Percentiles rank a stretch among this genome's conserved stretches.
phyloP scores from a whole-genome alignment of 2,113 vertebrate genomes.

The Eonycteris spelaea region DNA sequence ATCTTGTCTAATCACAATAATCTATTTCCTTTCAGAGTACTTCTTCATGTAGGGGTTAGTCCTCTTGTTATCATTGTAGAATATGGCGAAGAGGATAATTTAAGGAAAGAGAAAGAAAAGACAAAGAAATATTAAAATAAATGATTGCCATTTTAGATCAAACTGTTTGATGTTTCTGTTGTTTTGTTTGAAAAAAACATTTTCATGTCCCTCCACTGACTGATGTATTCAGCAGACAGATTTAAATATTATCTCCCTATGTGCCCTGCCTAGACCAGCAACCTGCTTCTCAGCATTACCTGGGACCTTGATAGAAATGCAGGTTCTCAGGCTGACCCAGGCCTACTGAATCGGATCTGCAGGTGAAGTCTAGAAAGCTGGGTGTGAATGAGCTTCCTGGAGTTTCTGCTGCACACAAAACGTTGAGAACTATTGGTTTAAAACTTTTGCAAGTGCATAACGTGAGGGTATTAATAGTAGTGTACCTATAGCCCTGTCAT shows the following conservation, averaged over 20 bases:
- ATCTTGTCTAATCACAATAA: conserved; percentile 4
- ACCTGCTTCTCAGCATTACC: neutral
- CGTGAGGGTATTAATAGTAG: neutral
- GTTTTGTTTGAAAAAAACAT: neutral
- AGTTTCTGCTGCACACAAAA: neutral
- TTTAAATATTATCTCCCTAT: neutral
- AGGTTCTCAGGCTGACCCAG: neutral
- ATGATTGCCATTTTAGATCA: neutral
- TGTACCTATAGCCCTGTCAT: neutral
- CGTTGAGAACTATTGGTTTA: neutral
- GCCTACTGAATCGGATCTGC: neutral
- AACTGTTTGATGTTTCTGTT: neutral
- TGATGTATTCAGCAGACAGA: neutral
- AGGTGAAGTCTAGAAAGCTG: neutral
- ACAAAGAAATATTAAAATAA: neutral
- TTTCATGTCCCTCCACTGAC: neutral
- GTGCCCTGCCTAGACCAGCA: neutral
- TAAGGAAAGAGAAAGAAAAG: neutral
- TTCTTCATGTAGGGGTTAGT: neutral
- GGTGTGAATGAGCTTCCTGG: neutral
- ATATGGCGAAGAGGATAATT: neutral
- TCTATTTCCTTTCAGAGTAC: neutral
- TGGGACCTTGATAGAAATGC: neutral
- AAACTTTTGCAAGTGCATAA: neutral
- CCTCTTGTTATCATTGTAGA: neutral